Evolutionary conservation across 2,888 invertebrate genomes (phyloP).

Genomic region (Cancer borealis): DNA sequence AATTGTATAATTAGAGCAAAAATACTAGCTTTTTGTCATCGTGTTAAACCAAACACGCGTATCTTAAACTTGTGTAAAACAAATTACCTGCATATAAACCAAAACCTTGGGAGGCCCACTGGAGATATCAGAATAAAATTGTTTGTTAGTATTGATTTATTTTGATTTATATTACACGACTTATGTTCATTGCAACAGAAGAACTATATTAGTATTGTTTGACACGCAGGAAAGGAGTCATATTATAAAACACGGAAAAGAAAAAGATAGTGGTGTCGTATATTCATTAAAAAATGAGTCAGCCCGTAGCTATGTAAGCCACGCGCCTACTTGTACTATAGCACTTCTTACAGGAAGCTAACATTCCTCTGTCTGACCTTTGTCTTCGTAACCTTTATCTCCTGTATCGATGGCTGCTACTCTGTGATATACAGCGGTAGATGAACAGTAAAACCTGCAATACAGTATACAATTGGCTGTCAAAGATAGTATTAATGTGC

Average conservation of each 20-base stretch:
- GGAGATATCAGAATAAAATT: not conserved
- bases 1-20: no score
- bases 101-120: not conserved
- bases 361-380: conserved; percentile 18
- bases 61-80: no score
- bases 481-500: not conserved
- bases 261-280: not conserved
- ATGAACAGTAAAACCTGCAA: not conserved
- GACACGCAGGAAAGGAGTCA: conserved; percentile 17
- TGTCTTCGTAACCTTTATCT: not conserved
- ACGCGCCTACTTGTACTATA: not conserved
- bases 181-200: not conserved
- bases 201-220: not conserved
- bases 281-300: not conserved
- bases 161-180: not conserved
- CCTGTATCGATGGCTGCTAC: not conserved
- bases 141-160: not conserved
- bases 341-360: not conserved
- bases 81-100: no score
- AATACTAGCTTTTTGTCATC: no score
- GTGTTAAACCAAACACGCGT: no score
- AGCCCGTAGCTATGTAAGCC: not conserved
- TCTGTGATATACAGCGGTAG: not conserved
- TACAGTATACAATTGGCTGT: not conserved
- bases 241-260: not conserved